phyloP scores from a whole-genome alignment of 2,113 vertebrate species.

The Syrrhaptes paradoxus region DNA sequence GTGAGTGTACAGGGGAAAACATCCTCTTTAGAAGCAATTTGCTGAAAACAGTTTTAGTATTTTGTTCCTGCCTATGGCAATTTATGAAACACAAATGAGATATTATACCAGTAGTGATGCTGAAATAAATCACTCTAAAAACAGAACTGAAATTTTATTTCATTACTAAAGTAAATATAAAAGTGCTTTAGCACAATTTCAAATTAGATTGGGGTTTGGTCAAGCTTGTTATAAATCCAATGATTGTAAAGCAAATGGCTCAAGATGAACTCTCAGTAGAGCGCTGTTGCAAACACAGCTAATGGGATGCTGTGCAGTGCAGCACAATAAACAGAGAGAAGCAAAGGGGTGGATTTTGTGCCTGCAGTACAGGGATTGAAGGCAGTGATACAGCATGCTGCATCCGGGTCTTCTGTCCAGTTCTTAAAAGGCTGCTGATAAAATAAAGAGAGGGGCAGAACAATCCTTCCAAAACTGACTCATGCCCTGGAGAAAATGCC shows the following conservation, averaged over 20 bases:
- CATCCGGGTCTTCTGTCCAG: rapidly evolving
- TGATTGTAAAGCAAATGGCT: constrained; percentile 37
- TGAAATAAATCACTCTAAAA: constrained; percentile 65
- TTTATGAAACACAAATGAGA: constrained; percentile 67
- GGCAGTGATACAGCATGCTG: not conserved
- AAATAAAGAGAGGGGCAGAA: not conserved
- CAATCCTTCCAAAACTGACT: not conserved
- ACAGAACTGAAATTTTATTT: constrained; percentile 65
- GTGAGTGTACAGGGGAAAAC: not conserved
- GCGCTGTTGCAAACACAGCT: not conserved
- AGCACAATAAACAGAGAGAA: not conserved
- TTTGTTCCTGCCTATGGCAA: constrained; percentile 51
- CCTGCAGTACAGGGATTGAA: not conserved
- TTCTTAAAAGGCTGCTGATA: not conserved
- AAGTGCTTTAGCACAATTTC: constrained; percentile 59
- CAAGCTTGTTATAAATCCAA: constrained; percentile 61
- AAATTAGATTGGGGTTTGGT: constrained; percentile 68
- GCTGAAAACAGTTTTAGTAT: constrained; percentile 26
- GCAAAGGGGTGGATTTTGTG: not conserved
- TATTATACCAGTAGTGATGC: not conserved
- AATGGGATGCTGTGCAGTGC: not conserved
- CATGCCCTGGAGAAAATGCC: not conserved
- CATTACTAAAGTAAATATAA: constrained; percentile 68
- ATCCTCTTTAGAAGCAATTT: constrained; percentile 53
- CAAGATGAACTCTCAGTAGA: constrained; percentile 33